Conservation (phyloP, 1,140 invertebrate genomes). For the Lucilia cuprina region DNA sequence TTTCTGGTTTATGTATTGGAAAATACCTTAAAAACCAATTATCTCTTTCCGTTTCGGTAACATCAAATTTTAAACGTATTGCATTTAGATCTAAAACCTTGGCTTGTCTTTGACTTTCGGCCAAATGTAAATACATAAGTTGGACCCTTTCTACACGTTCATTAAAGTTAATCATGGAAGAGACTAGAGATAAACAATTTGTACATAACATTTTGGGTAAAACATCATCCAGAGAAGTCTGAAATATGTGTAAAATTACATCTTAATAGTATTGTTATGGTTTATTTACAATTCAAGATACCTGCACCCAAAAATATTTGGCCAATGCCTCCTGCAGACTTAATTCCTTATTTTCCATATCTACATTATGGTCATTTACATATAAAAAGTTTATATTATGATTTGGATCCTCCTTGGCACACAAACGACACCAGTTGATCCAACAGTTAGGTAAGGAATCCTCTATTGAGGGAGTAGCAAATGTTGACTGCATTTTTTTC, state of each 20-base stretch:
- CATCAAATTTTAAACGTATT: slow-evolving; percentile 23
- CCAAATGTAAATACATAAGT: slow-evolving; percentile 47
- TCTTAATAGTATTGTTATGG: neutral
- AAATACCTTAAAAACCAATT: neutral
- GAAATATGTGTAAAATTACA: neutral
- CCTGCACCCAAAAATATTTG: slow-evolving; percentile 57
- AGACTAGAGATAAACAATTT: slow-evolving; percentile 50
- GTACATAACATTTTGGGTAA: slow-evolving; percentile 52
- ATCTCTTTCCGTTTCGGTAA: neutral
- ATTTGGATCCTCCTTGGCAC: slow-evolving; percentile 52
- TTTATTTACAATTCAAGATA: slow-evolving; percentile 37
- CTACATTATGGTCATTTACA: slow-evolving; percentile 39
- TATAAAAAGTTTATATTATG: slow-evolving; percentile 52
- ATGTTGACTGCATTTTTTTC: neutral
- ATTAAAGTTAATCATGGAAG: slow-evolving; percentile 51
- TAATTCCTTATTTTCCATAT: slow-evolving; percentile 20
- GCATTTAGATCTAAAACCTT: neutral
- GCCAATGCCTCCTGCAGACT: slow-evolving; percentile 48
- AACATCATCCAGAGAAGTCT: slow-evolving; percentile 49
- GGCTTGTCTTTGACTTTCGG: slow-evolving; percentile 25
- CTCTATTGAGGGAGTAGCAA: neutral
- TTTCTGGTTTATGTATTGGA: neutral
- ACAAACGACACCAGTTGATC: slow-evolving; percentile 56
- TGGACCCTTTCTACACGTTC: slow-evolving; percentile 52
- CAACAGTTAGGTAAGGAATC: slow-evolving; percentile 39